These are phyloP conservation scores for Agrotis puta DNA, from an alignment of 2,888 invertebrate species.

Conservation along the genomic window DNA sequence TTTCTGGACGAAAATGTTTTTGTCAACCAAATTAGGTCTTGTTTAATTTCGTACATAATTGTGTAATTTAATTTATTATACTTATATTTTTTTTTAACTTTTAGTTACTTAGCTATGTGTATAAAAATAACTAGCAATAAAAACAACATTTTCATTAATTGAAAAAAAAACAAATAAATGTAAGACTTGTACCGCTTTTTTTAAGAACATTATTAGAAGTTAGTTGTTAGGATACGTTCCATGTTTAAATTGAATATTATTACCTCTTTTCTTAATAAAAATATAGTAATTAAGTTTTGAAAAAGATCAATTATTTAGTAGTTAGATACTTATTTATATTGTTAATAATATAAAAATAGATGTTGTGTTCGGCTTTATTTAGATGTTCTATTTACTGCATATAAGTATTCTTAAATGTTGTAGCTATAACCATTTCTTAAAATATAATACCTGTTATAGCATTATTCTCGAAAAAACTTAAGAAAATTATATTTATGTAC, in stretches of 20 bases:
- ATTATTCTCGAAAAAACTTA: conserved; percentile 4
- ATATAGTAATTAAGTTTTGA: neutral
- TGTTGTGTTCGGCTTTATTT: conserved; percentile 47
- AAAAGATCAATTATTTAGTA: conserved; percentile 57
- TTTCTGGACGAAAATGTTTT: neutral
- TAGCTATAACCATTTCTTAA: conserved; percentile 15
- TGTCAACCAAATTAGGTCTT: too few relatives aligned
- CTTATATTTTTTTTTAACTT: neutral
- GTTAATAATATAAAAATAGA: neutral
- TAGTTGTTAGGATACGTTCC: conserved; percentile 9
- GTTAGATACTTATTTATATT: neutral
- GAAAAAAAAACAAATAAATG: conserved; percentile 2
- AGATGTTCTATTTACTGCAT: conserved; percentile 27
- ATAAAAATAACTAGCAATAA: conserved; percentile 24
- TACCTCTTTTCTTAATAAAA: neutral
- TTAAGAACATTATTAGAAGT: conserved; percentile 28
- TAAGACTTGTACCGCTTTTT: conserved; percentile 40
- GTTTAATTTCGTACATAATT: too few relatives aligned
- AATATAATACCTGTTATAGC: neutral
- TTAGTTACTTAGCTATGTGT: conserved; percentile 5
- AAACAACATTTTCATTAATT: neutral
- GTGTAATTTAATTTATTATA: too few relatives aligned
- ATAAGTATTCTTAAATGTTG: conserved; percentile 16
- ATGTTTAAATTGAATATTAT: conserved; percentile 6
- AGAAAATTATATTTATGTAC: neutral